Evolutionary conservation across 2,797 vertebrate genomes (phyloP).

Genomic region (Cyclopterus lumpus): DNA sequence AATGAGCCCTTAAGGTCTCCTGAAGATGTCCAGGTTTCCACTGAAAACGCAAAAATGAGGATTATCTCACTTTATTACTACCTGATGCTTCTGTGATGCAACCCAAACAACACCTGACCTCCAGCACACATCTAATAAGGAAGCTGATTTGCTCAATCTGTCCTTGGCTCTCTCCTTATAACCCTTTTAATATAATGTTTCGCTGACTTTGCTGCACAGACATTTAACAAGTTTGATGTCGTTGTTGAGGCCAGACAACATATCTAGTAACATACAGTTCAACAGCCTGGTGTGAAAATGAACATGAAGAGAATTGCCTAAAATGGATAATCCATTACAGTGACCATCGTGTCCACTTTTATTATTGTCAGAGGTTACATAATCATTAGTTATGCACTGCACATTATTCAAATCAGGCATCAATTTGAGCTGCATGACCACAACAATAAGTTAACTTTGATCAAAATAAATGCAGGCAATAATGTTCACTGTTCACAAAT

Average conservation of each 20-base stretch:
- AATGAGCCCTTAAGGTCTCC: constrained; percentile 15
- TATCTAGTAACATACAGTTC: not conserved
- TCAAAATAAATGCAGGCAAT: not conserved
- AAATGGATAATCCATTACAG: constrained; percentile 12
- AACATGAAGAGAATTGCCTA: constrained; percentile 1
- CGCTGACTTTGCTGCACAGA: too few species aligned
- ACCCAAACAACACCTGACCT: constrained; percentile 17
- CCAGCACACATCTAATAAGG: not conserved
- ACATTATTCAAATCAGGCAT: not conserved
- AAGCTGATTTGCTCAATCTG: not conserved
- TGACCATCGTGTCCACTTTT: not conserved
- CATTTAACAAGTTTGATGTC: not conserved
- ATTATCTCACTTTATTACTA: constrained; percentile 31
- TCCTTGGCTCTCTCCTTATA: too few species aligned
- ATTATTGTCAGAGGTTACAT: not conserved
- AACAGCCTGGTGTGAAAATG: not conserved
- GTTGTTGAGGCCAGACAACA: too few species aligned
- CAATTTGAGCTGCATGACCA: not conserved
- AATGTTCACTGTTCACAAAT: not conserved
- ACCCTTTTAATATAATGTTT: too few species aligned
- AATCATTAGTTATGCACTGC: constrained; percentile 3
- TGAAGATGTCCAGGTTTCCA: constrained; percentile 24
- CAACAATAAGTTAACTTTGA: not conserved
- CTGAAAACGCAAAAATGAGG: constrained; percentile 15
- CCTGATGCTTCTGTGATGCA: constrained; percentile 8